Evolutionary conservation across 2,797 vertebrate genomes (phyloP).

Genomic region (Phataginus tricuspis): DNA sequence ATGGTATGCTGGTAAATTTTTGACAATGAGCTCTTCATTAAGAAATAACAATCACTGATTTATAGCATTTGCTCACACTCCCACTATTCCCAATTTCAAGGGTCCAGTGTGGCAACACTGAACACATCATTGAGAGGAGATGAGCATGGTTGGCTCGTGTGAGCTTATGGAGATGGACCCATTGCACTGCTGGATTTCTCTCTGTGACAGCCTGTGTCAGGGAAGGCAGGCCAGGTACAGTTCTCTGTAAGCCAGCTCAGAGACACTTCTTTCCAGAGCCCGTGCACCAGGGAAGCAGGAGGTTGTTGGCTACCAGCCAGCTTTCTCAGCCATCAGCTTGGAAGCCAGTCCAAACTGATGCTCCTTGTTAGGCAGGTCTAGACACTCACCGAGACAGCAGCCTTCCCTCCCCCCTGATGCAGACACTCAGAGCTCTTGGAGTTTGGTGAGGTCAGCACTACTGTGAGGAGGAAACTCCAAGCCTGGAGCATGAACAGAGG

Average conservation of each 20-base stretch:
- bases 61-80: not conserved
- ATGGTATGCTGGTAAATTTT: not conserved
- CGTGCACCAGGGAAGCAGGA: not conserved
- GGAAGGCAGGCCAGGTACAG: not conserved
- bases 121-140: not conserved
- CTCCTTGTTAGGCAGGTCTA: constrained; percentile 40
- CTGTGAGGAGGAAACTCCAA: not conserved
- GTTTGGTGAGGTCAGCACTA: not conserved
- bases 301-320: not conserved
- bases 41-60: not conserved
- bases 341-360: not conserved
- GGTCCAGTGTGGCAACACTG: too few species aligned
- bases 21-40: not conserved
- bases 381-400: not conserved
- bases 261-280: not conserved
- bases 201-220: rapidly evolving
- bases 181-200: rapidly evolving
- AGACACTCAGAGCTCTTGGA: not conserved
- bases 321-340: not conserved
- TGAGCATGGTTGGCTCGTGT: rapidly evolving
- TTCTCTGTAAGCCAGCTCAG: not conserved
- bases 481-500: not conserved
- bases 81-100: not conserved
- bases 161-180: not conserved
- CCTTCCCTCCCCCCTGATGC: not conserved